phyloP scores from a whole-genome alignment of 2,888 invertebrate genomes.

The Ptilodon capucinus region DNA sequence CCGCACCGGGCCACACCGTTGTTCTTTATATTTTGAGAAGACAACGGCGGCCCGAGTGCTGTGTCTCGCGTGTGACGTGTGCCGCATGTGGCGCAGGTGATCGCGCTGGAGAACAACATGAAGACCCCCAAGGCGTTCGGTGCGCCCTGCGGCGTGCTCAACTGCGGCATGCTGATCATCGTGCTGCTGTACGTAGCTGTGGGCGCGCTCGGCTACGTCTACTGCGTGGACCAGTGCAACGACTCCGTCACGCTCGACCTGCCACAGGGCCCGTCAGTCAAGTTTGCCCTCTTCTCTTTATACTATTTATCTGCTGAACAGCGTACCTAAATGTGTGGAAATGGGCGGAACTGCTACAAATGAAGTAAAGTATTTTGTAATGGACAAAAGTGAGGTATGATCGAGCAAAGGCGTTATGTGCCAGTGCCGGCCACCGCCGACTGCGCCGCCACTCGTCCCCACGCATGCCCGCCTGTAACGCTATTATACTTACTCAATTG shows the following conservation, averaged over 20 bases:
- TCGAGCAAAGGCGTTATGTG: too few species aligned
- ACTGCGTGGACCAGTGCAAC: conserved; percentile 86
- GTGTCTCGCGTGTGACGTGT: neutral
- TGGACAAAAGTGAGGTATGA: too few species aligned
- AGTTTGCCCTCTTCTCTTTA: conserved; percentile 1
- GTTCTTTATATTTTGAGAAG: neutral
- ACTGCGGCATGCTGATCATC: conserved; percentile 90
- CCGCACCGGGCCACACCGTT: neutral
- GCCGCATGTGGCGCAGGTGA: conserved; percentile 85
- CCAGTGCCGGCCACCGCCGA: too few species aligned
- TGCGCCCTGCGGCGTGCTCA: conserved; percentile 90
- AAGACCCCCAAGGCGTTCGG: conserved; percentile 90
- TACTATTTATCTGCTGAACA: too few species aligned
- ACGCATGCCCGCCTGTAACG: too few species aligned
- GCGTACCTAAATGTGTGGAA: too few species aligned
- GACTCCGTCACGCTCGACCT: conserved; percentile 93
- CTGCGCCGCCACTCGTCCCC: too few species aligned
- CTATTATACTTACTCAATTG: too few species aligned
- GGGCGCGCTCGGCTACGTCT: conserved; percentile 93
- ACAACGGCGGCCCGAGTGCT: neutral
- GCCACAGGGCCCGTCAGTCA: conserved; percentile 74
- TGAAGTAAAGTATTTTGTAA: too few species aligned
- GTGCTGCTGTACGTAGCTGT: conserved; percentile 88
- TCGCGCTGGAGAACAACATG: conserved; percentile 96
- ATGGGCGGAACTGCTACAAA: too few species aligned